Conservation (phyloP, 2,797 vertebrate genomes). For the Threskiornis aethiopicus region DNA sequence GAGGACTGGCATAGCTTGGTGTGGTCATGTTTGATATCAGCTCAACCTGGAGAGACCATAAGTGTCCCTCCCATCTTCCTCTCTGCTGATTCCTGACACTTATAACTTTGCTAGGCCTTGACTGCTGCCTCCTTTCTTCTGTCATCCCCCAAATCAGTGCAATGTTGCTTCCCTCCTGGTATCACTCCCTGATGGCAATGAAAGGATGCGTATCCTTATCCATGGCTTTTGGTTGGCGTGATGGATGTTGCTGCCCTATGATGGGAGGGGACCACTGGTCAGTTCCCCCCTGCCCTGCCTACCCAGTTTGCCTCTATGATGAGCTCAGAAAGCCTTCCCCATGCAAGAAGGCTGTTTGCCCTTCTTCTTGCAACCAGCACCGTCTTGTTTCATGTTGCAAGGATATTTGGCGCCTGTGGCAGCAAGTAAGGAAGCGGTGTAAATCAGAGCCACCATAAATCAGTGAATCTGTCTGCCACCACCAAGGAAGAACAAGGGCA, state of each 20-base stretch:
- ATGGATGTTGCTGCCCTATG: neutral
- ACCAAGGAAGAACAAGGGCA: neutral
- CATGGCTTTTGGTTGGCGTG: neutral
- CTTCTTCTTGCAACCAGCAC: neutral
- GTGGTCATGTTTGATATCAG: neutral
- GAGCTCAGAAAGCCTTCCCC: neutral
- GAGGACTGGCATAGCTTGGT: neutral
- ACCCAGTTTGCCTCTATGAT: accelerated
- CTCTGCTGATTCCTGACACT: neutral
- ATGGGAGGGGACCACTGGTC: too few relatives aligned
- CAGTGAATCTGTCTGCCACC: neutral
- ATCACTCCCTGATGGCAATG: neutral
- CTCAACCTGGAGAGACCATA: neutral
- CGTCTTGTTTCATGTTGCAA: neutral
- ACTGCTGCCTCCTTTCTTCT: neutral
- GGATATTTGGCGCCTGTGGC: neutral
- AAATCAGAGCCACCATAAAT: slow-evolving; percentile 20
- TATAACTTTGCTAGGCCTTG: neutral
- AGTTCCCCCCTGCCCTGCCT: neutral
- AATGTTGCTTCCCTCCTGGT: neutral
- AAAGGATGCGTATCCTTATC: neutral
- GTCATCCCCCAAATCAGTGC: neutral
- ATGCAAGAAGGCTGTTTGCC: accelerated
- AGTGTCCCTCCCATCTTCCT: accelerated
- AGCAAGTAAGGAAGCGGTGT: neutral